These are phyloP conservation scores for Alentia gelatinosa DNA, from an alignment of 2,888 invertebrate genomes.

Conservation along the genomic window DNA sequence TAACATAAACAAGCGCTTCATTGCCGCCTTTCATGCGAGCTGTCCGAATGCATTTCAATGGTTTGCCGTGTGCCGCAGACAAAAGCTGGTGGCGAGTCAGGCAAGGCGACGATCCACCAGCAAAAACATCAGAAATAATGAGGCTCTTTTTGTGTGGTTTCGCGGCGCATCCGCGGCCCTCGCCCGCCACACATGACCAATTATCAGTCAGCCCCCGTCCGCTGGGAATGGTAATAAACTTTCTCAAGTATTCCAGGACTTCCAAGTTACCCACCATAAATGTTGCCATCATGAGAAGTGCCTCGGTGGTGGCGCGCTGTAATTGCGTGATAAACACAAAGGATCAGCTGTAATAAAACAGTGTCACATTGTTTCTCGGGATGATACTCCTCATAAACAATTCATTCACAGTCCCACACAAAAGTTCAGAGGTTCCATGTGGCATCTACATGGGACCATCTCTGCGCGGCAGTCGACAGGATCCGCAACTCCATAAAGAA, in stretches of 20 bases:
- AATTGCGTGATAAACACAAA: constrained; percentile 44
- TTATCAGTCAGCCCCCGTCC: background rate
- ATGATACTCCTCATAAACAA: constrained; percentile 29
- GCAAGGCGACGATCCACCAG: constrained; percentile 24
- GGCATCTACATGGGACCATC: background rate
- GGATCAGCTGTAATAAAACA: constrained; percentile 47
- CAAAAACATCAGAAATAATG: constrained; percentile 28
- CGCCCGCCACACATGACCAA: constrained; percentile 16
- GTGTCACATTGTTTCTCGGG: constrained; percentile 41
- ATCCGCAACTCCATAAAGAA: background rate
- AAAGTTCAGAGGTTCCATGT: constrained; percentile 22
- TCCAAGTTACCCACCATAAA: constrained; percentile 18
- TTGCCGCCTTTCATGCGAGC: constrained; percentile 17
- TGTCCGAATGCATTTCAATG: constrained; percentile 11
- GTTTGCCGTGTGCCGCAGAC: constrained; percentile 22
- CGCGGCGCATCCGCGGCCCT: constrained; percentile 7
- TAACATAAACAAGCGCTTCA: constrained; percentile 19
- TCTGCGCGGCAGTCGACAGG: background rate
- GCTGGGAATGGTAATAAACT: constrained; percentile 41
- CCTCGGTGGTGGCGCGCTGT: background rate
- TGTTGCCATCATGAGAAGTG: background rate
- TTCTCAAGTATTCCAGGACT: constrained; percentile 37
- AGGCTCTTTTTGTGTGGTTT: constrained; percentile 35
- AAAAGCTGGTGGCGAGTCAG: constrained; percentile 5
- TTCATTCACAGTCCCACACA: constrained; percentile 25